Evolutionary conservation across 2,113 vertebrate species (phyloP), one percentile per base, ranked within the genome.

Genomic region (Forbesichthys agassizii): DNA sequence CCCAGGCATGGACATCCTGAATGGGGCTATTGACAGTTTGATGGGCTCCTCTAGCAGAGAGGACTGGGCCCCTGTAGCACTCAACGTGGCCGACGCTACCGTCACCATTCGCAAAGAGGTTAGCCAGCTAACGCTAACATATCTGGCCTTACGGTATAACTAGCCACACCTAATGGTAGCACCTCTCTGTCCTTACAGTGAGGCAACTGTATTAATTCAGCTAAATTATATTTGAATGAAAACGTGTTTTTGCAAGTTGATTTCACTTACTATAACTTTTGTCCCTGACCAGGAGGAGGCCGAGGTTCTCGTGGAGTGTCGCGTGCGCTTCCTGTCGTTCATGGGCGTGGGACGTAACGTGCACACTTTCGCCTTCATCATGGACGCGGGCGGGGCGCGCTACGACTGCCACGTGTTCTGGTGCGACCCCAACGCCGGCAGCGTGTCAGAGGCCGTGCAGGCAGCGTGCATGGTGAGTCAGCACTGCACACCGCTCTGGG

Each of bases 321-420:
- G 98, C 0, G 97, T 99, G 46, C 94, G 98, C 1, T 99, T 99
- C 90, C 91, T 99, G 86, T 99, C 98, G 11, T 99, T 99, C 90
- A 98, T 99, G 96, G 98, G 98, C 0, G 96, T 99, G 0, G 98
- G 98, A 9, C 95, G 86, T 62, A 94, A 99, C 0, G 53, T 95
- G 68, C 98, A 96, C 81, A 94, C 96, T 0, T 99, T 99, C 0
- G 98, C 96, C 89, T 99, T 99, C 88, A 94, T 99, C 82, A 99
- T 99, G 98, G 98, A 98, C 11, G 94, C 95, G 0, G 97, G 97
- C 61, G 92, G 93, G 88, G 96, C 98, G 88, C 96, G 92, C 66
- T 99, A 96, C 0, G 97, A 99, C 92, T 98, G 96, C 74, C 97
- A 99, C 0, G 89, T 96, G 0, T 98, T 99, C 80, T 99, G 98